phyloP scores from a whole-genome alignment of 2,888 invertebrate genomes.

The Sisyra nigra region DNA sequence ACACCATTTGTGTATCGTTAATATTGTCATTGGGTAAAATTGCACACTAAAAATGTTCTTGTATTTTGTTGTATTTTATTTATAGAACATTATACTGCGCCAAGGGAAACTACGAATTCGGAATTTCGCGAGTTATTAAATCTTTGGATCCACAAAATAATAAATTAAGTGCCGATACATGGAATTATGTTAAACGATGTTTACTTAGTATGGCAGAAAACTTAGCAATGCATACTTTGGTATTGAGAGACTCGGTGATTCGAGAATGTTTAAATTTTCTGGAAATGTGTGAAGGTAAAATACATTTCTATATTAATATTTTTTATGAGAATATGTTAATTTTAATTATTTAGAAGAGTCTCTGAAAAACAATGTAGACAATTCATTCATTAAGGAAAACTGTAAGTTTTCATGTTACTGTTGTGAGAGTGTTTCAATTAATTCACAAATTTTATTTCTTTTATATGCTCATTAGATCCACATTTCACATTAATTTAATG shows the following conservation, averaged over 20 bases:
- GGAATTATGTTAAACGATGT: slow-evolving; percentile 95
- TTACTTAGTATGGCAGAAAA: slow-evolving; percentile 87
- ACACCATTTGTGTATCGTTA: slow-evolving; percentile 94
- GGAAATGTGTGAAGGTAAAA: slow-evolving; percentile 69
- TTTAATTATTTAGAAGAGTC: too few species aligned
- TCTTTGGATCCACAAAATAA: slow-evolving; percentile 88
- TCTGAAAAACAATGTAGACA: too few species aligned
- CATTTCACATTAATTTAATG: too few species aligned
- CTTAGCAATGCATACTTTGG: slow-evolving; percentile 77
- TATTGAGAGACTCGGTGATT: slow-evolving; percentile 70
- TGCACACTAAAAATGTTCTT: slow-evolving; percentile 7
- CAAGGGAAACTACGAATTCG: slow-evolving; percentile 98
- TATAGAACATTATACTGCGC: slow-evolving; percentile 85
- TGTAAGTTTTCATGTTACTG: too few species aligned
- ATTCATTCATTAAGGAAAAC: too few species aligned
- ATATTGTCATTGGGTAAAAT: slow-evolving; percentile 82
- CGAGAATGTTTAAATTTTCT: slow-evolving; percentile 79
- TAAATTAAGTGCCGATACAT: slow-evolving; percentile 93
- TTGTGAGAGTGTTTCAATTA: neutral
- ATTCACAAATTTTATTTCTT: too few species aligned
- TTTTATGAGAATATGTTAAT: slow-evolving; percentile 6
- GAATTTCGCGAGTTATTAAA: slow-evolving; percentile 92
- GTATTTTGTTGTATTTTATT: slow-evolving; percentile 10
- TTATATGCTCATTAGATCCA: too few species aligned
- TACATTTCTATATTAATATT: slow-evolving; percentile 3